These are phyloP conservation scores for Schrankia costaestrigalis DNA, from an alignment of 2,888 invertebrate genomes.

Conservation along the genomic window DNA sequence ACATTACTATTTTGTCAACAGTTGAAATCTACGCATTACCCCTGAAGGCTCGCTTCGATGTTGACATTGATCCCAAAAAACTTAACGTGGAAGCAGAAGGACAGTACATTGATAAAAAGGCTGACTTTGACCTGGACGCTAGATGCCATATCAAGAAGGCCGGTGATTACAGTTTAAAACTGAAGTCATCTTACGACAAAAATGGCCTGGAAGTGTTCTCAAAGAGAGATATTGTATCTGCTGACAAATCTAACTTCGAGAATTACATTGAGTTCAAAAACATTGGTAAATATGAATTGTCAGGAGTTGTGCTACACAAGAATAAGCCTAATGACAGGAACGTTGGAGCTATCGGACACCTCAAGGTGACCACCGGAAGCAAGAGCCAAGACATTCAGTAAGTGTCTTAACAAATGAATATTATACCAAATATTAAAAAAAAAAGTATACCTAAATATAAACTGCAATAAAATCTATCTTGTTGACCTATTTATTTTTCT, in stretches of 20 bases:
- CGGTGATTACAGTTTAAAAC: constrained; percentile 65
- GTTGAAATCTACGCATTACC: constrained; percentile 79
- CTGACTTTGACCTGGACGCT: constrained; percentile 81
- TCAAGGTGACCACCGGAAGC: constrained; percentile 75
- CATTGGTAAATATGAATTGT: constrained; percentile 82
- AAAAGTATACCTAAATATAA: neutral
- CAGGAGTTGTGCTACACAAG: constrained; percentile 80
- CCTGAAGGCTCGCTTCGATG: constrained; percentile 75
- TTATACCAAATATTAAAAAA: neutral
- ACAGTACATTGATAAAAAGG: constrained; percentile 80
- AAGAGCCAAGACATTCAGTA: constrained; percentile 80
- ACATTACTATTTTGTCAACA: constrained; percentile 29
- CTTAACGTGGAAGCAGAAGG: constrained; percentile 79
- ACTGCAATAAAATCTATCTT: neutral
- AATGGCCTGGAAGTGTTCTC: constrained; percentile 71
- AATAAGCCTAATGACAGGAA: constrained; percentile 77
- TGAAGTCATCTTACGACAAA: constrained; percentile 49
- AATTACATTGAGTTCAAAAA: constrained; percentile 81
- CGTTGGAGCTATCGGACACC: constrained; percentile 76
- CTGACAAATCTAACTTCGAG: constrained; percentile 82
- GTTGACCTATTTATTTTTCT: neutral
- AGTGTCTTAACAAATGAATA: no score
- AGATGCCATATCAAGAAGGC: constrained; percentile 65
- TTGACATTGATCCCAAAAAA: constrained; percentile 79
- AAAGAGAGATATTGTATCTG: constrained; percentile 78